Evolutionary conservation across 2,888 invertebrate genomes (phyloP).

Genomic region (Drosophila flavopinicola): DNA sequence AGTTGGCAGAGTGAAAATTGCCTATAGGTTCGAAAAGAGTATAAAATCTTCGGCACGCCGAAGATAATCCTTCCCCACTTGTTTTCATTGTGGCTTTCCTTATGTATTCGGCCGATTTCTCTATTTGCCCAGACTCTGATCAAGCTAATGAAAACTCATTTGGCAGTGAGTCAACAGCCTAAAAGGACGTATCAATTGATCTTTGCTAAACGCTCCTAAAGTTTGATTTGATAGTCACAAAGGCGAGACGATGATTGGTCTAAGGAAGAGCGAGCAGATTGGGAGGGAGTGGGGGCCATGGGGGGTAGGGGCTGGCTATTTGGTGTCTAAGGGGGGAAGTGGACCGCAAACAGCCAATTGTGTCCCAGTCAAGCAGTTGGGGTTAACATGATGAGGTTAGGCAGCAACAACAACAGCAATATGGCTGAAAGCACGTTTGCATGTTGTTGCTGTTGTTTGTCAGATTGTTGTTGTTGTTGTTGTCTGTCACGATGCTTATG

Average conservation of each 20-base stretch:
- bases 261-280: background rate
- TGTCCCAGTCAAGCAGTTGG: constrained; percentile 39
- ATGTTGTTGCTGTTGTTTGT: constrained; percentile 7
- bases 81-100: background rate
- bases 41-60: too few species aligned
- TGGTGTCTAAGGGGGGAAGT: background rate
- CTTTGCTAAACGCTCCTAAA: constrained; percentile 22
- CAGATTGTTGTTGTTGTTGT: constrained; percentile 15
- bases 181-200: constrained; percentile 29
- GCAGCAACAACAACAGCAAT: constrained; percentile 1
- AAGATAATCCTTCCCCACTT: too few species aligned
- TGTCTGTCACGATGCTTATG: constrained; percentile 43
- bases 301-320: too few species aligned
- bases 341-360: constrained; percentile 37
- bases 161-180: background rate
- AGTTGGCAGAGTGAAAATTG: too few species aligned
- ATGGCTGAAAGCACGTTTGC: constrained; percentile 12
- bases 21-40: too few species aligned
- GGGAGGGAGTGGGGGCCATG: background rate
- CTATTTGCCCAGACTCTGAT: background rate
- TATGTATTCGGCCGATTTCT: background rate
- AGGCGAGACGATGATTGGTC: constrained; percentile 7
- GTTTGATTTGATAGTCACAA: constrained; percentile 39
- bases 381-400: constrained; percentile 31
- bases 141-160: background rate